These are phyloP conservation scores for Psettodes erumei DNA, from an alignment of 2,113 vertebrate species.

Conservation along the genomic window DNA sequence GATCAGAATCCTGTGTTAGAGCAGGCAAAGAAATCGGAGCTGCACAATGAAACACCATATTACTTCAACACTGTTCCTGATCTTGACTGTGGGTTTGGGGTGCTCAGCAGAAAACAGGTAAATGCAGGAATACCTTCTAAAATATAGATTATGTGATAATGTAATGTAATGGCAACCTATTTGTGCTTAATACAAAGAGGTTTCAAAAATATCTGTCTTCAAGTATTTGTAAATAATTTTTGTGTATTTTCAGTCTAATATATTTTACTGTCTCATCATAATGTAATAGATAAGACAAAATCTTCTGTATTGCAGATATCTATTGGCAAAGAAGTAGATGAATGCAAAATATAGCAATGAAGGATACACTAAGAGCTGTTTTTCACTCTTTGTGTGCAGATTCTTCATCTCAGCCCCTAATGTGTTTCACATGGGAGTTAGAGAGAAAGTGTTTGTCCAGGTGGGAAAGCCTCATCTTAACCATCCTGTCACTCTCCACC, in stretches of 20 bases:
- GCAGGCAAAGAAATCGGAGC: slow-evolving; percentile 23
- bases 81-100: slow-evolving; percentile 15
- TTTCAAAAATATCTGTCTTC: neutral
- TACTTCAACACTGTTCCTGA: slow-evolving; percentile 43
- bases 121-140: neutral
- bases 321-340: neutral
- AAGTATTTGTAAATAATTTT: neutral
- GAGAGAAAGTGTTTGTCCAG: slow-evolving; percentile 80
- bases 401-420: slow-evolving; percentile 81
- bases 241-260: neutral
- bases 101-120: slow-evolving; percentile 42
- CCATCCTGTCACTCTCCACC: slow-evolving; percentile 48
- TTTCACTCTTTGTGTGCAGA: slow-evolving; percentile 59
- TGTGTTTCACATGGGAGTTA: slow-evolving; percentile 79
- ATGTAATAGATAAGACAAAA: slow-evolving; percentile 5
- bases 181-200: neutral
- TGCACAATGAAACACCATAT: slow-evolving; percentile 53
- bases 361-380: neutral
- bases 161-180: neutral
- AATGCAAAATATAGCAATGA: neutral
- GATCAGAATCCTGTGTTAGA: slow-evolving; percentile 17
- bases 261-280: neutral
- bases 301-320: neutral
- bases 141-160: neutral
- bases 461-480: slow-evolving; percentile 33